Evolutionary conservation across 2,113 vertebrate genomes (phyloP).

Genomic region (Chaetops frenatus): DNA sequence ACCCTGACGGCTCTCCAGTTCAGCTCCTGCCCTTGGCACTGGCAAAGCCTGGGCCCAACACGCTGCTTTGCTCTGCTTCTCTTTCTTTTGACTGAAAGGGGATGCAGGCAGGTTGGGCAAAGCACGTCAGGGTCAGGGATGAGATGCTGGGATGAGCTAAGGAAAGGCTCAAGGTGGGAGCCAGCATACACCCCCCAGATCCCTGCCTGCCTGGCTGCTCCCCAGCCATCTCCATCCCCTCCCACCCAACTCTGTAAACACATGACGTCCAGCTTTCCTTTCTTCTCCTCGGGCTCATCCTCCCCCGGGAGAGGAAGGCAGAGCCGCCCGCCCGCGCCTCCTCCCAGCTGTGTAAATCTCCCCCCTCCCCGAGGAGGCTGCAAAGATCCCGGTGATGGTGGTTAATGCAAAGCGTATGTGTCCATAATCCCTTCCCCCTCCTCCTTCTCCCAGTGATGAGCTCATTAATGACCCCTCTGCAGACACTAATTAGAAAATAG

Average conservation of each 20-base stretch:
- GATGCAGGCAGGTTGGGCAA: neutral
- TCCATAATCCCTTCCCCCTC: conserved; percentile 24
- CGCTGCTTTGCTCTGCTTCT: neutral
- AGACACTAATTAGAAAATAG: conserved; percentile 39
- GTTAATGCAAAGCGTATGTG: conserved; percentile 62
- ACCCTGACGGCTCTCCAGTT: neutral
- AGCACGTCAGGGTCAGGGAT: neutral
- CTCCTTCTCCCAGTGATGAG: conserved; percentile 38
- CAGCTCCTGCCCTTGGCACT: rapidly evolving
- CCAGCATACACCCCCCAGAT: neutral
- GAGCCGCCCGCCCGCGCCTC: conserved; percentile 12
- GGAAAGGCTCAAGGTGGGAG: neutral
- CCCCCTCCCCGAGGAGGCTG: conserved; percentile 2
- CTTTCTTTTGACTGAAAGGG: neutral
- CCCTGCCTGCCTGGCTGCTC: neutral
- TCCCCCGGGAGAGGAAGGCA: conserved; percentile 44
- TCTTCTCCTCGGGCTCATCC: conserved; percentile 42
- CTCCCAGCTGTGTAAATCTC: conserved; percentile 66
- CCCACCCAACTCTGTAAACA: conserved; percentile 29
- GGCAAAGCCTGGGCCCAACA: neutral
- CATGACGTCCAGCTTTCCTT: conserved; percentile 26
- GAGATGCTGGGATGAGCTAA: neutral
- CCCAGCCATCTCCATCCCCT: neutral
- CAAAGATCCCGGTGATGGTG: conserved; percentile 5
- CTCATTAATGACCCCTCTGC: conserved; percentile 51